A percentile compares a stretch with the other conserved stretches of the same genome.
Evolutionary conservation across 1,140 invertebrate species (phyloP).

Genomic region (Bicyclus anynana): DNA sequence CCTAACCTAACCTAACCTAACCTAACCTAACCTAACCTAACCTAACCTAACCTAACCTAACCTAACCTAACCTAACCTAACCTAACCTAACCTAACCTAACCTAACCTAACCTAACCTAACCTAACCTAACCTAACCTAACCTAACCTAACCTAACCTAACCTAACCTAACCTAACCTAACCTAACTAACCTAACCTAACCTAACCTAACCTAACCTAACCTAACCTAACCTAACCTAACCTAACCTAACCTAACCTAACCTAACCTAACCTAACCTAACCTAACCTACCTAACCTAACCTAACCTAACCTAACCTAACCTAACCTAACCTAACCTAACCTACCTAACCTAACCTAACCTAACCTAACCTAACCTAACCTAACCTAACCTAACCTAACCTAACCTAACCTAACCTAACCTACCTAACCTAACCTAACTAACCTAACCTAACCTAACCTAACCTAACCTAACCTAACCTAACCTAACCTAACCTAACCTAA

Average conservation of each 20-base stretch:
- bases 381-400: conserved; percentile 26
- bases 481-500: conserved; percentile 17
- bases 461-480: conserved; percentile 26
- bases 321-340: not conserved
- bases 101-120: too few species aligned
- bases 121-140: too few species aligned
- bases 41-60: too few species aligned
- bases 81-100: too few species aligned
- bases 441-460: conserved; percentile 25
- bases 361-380: conserved; percentile 28
- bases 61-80: too few species aligned
- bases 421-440: conserved; percentile 25
- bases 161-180: too few species aligned
- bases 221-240: not conserved
- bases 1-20: too few species aligned
- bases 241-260: not conserved
- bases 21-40: not conserved
- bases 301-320: not conserved
- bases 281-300: too few species aligned
- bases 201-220: too few species aligned
- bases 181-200: too few species aligned
- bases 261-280: not conserved
- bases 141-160: too few species aligned
- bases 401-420: conserved; percentile 26
- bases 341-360: conserved; percentile 23